phyloP scores from a whole-genome alignment of 2,797 vertebrate species.

The Pangasius larnaudii region DNA sequence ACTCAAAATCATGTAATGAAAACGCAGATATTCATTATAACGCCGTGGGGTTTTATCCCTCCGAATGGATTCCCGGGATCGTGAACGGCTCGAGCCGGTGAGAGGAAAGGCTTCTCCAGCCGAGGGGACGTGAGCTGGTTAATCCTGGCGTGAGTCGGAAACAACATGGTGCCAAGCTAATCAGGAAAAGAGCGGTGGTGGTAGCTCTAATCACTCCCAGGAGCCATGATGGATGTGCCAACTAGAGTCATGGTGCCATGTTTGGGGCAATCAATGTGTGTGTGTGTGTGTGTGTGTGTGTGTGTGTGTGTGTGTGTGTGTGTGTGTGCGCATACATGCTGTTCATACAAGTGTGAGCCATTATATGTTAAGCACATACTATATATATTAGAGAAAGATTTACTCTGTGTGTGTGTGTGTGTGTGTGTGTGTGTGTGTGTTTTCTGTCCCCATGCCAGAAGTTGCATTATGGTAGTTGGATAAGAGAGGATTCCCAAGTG shows the following conservation, averaged over 20 bases:
- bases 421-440: slow-evolving; percentile 11
- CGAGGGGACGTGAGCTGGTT: neutral
- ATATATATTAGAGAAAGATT: slow-evolving; percentile 27
- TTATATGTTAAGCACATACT: slow-evolving; percentile 22
- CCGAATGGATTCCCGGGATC: neutral
- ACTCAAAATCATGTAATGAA: neutral
- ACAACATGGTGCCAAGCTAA: slow-evolving; percentile 77
- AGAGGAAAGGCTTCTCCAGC: neutral
- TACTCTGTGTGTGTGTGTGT: slow-evolving; percentile 3
- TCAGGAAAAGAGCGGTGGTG: slow-evolving; percentile 78
- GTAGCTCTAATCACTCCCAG: slow-evolving; percentile 48
- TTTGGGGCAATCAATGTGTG: slow-evolving; percentile 48
- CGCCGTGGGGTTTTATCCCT: neutral
- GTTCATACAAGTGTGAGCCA: neutral
- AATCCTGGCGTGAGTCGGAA: slow-evolving; percentile 66
- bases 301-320: slow-evolving; percentile 36
- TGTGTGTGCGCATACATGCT: neutral
- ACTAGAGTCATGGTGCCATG: slow-evolving; percentile 60
- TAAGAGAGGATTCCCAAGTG: slow-evolving; percentile 55
- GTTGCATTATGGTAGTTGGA: slow-evolving; percentile 78
- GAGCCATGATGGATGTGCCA: slow-evolving; percentile 72
- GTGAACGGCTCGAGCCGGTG: neutral
- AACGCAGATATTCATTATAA: neutral
- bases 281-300: slow-evolving; percentile 21
- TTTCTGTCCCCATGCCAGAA: slow-evolving; percentile 75